Evolutionary conservation across 1,140 invertebrate genomes (phyloP).

Genomic region (Tetragonula clypearis): DNA sequence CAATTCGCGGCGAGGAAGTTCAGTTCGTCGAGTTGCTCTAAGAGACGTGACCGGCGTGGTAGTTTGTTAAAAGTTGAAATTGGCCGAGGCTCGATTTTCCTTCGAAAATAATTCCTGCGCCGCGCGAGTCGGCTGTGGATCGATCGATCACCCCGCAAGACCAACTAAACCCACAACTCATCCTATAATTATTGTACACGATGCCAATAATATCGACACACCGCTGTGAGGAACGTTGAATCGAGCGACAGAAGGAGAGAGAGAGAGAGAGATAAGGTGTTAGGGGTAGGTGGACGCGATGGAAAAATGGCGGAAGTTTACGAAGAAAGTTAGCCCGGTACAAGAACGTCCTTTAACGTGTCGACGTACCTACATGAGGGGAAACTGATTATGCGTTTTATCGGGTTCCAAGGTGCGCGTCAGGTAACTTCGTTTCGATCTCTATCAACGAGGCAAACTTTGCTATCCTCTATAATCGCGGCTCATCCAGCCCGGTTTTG

Average conservation of each 20-base stretch:
- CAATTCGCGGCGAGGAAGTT: slow-evolving; percentile 4
- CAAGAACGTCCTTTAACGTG: slow-evolving; percentile 27
- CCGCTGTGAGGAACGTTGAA: too few species aligned
- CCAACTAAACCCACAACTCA: slow-evolving; percentile 58
- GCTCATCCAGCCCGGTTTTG: slow-evolving; percentile 43
- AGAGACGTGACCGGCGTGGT: slow-evolving; percentile 36
- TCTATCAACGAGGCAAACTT: slow-evolving; percentile 54
- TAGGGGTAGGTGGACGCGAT: background rate
- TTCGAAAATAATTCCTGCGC: slow-evolving; percentile 52
- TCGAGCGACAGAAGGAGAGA: background rate
- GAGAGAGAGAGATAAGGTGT: background rate
- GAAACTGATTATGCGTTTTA: slow-evolving; percentile 59
- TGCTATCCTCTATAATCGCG: slow-evolving; percentile 28
- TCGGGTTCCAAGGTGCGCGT: slow-evolving; percentile 39
- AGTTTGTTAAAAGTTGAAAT: slow-evolving; percentile 68
- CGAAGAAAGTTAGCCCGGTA: slow-evolving; percentile 41
- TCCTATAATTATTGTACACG: slow-evolving; percentile 63
- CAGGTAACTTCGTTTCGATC: slow-evolving; percentile 52
- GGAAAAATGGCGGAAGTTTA: slow-evolving; percentile 45
- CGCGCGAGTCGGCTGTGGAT: slow-evolving; percentile 7
- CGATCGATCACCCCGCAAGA: slow-evolving; percentile 57
- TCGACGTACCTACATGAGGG: slow-evolving; percentile 16
- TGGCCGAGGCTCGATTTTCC: slow-evolving; percentile 59
- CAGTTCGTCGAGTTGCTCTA: slow-evolving; percentile 14
- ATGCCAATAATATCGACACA: slow-evolving; percentile 57